These are phyloP conservation scores for Diorhabda carinulata DNA, from an alignment of 1,140 invertebrate species.

Conservation along the genomic window DNA sequence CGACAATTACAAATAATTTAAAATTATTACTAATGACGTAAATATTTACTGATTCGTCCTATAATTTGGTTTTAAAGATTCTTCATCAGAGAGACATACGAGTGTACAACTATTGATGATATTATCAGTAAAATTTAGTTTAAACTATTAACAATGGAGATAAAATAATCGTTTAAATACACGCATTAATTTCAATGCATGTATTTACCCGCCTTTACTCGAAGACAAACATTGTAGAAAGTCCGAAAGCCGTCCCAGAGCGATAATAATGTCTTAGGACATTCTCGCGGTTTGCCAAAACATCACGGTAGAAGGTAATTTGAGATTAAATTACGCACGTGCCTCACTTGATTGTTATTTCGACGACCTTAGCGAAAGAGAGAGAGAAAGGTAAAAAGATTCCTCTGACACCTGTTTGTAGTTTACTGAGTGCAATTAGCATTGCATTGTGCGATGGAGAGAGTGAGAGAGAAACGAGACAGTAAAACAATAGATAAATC, in stretches of 20 bases:
- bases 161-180: too few relatives aligned
- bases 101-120: too few relatives aligned
- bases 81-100: too few relatives aligned
- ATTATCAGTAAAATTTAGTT: too few relatives aligned
- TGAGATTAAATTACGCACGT: constrained; percentile 20
- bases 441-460: constrained; percentile 11
- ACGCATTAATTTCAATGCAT: too few relatives aligned
- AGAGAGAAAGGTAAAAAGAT: constrained; percentile 8
- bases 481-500: constrained; percentile 15
- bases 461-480: neutral
- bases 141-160: too few relatives aligned
- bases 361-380: constrained; percentile 12
- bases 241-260: neutral
- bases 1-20: too few relatives aligned
- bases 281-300: constrained; percentile 12
- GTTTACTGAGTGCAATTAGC: constrained; percentile 19
- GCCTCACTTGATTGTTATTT: constrained; percentile 14
- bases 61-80: too few relatives aligned
- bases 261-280: neutral
- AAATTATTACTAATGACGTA: too few relatives aligned
- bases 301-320: constrained; percentile 10
- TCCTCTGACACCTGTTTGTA: constrained; percentile 19
- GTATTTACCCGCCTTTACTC: too few relatives aligned
- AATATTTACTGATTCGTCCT: too few relatives aligned
- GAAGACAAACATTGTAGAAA: too few relatives aligned